Percentiles rank a stretch among this genome's conserved stretches.
Conservation (phyloP, 2,797 vertebrate genomes). For the Anomalospiza imberbis region DNA sequence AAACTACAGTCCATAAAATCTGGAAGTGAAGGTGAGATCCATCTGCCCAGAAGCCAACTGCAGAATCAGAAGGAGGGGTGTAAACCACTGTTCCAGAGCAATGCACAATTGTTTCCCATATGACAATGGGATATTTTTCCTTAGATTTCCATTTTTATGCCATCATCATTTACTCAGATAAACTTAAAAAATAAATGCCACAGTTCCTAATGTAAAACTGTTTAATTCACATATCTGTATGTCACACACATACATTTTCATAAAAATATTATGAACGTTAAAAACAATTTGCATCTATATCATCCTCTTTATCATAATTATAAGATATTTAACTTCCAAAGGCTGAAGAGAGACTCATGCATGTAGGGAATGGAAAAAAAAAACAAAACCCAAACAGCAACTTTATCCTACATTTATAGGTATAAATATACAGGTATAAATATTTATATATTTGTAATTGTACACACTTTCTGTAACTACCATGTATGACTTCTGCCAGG, state of each 20-base stretch:
- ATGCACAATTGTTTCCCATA: not conserved
- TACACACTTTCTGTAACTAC: not conserved
- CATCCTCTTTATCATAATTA: not conserved
- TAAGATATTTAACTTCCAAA: not conserved
- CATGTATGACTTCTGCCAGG: not conserved
- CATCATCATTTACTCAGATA: not conserved
- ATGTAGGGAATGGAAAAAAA: not conserved
- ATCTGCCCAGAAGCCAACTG: not conserved
- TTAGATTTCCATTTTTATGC: not conserved
- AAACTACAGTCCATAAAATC: not conserved
- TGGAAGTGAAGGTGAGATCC: not conserved
- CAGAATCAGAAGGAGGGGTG: not conserved
- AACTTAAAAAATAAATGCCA: not conserved
- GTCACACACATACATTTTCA: not conserved
- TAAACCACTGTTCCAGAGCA: not conserved
- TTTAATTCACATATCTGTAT: not conserved
- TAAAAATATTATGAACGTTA: not conserved
- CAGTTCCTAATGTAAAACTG: not conserved
- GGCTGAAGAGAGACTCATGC: not conserved
- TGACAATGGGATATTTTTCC: not conserved
- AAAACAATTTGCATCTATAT: not conserved
- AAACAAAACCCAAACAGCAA: not conserved
- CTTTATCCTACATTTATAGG: not conserved
- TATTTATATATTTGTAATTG: not conserved
- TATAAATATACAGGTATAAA: not conserved